A percentile compares a stretch with the other conserved stretches of the same genome.
phyloP scores from a whole-genome alignment of 92 coral and sea anemone genomes.

The Meandrina meandrites region DNA sequence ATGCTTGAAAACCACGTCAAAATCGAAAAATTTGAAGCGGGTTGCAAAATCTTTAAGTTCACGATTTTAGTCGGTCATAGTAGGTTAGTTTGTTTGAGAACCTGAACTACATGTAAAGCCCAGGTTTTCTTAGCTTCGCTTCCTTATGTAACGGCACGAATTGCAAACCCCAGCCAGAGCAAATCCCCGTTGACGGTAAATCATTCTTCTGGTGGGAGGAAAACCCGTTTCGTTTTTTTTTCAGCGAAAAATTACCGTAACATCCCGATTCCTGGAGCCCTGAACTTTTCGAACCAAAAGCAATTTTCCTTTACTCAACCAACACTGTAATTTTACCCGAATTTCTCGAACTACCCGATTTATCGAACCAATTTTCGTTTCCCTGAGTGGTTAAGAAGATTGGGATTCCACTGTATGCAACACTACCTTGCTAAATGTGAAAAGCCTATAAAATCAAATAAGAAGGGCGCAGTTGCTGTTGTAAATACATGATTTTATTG shows the following conservation, averaged over 20 bases:
- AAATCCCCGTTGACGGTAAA: background rate
- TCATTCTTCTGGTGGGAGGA: background rate
- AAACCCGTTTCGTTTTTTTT: background rate
- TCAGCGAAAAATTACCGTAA: background rate
- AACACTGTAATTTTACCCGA: no score
- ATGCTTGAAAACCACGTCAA: background rate
- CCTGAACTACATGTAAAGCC: background rate
- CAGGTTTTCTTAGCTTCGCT: background rate
- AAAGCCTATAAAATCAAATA: background rate
- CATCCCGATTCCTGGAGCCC: no score
- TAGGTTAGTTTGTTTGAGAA: background rate
- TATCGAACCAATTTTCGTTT: no score
- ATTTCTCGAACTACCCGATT: no score
- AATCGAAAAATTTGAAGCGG: background rate
- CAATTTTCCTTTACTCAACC: no score
- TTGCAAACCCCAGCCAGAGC: background rate
- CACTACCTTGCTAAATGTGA: background rate
- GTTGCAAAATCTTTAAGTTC: background rate
- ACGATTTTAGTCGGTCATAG: background rate
- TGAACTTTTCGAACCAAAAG: no score
- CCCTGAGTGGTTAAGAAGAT: no score
- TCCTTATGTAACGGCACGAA: background rate
- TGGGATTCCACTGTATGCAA: no score
- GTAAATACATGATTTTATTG: background rate
- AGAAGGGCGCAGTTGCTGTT: background rate